Evolutionary conservation across 2,113 vertebrate species (phyloP), one percentile per base, ranked within the genome.

Genomic region (Phylloscopus trochilus): DNA sequence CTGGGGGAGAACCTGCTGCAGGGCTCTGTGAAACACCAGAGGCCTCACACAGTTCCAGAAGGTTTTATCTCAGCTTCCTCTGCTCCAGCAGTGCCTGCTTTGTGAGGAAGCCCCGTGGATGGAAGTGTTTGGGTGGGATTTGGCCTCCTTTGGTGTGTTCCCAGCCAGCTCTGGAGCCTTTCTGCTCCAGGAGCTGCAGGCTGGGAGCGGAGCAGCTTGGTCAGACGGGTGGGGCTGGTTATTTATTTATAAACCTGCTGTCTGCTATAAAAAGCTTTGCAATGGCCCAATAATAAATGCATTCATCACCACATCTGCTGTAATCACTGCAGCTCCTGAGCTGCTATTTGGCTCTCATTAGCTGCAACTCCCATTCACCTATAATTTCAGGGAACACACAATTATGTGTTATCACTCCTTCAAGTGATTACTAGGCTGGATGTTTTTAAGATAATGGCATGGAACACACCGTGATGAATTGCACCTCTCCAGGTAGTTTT

Each of bases 391-490:
- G 97, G 96, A 96, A 97, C 97, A 95, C 96, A 97, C 98, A 98
- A 98, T 98, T 98, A 98, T 97, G 95, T 96, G 96, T 97, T 98
- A 98, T 98, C 97, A 91, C 96, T 98, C 91, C 96, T 98, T 97
- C 96, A 97, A 98, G 97, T 98, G 97, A 98, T 98, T 98, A 98
- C 97, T 96, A 95, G 90, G 93, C 97, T 97, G 97, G 96, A 96
- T 97, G 97, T 97, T 98, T 97, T 95, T 86, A 96, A 98, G 97
- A 98, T 98, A 97, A 98, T 97, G 96, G 95, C 96, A 85, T 47
- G 96, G 96, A 95, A 68, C 94, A 94, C 96, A 97, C 94, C 73
- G 89, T 93, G 97, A 98, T 96, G 98, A 97, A 98, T 98, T 97
- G 90, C 90, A 67, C 93, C 95, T 97, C 97, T 96, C 94, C 95